These are phyloP conservation scores for Gadopsis marmoratus DNA, from an alignment of 2,797 vertebrate genomes.

Conservation along the genomic window DNA sequence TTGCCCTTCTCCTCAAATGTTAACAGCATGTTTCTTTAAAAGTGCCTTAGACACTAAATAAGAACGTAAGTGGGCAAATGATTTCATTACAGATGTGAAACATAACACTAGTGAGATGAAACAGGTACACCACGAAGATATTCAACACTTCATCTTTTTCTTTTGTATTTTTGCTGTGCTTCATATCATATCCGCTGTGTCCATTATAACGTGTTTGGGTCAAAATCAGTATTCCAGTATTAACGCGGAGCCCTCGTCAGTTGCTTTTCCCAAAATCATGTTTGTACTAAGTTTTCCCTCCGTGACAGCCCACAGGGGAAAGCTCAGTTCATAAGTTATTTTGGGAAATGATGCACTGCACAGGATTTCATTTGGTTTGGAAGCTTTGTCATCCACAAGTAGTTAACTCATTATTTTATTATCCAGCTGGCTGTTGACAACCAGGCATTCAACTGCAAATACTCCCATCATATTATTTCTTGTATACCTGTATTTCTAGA, in stretches of 20 bases:
- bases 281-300: not conserved
- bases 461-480: constrained; percentile 85
- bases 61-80: constrained; percentile 85
- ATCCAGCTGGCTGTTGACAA: constrained; percentile 92
- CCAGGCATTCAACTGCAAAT: constrained; percentile 91
- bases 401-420: constrained; percentile 71
- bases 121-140: constrained; percentile 45
- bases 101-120: constrained; percentile 44
- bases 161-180: constrained; percentile 85
- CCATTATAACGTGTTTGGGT: constrained; percentile 82
- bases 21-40: constrained; percentile 89
- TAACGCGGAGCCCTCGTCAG: constrained; percentile 79
- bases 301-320: constrained; percentile 5
- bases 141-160: constrained; percentile 47
- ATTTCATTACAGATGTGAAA: constrained; percentile 54
- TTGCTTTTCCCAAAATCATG: constrained; percentile 51
- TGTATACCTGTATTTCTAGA: constrained; percentile 97
- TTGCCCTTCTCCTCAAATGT: constrained; percentile 40
- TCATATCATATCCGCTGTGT: constrained; percentile 83
- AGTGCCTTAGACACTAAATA: constrained; percentile 98
- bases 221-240: constrained; percentile 86
- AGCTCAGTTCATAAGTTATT: constrained; percentile 27
- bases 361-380: constrained; percentile 87
- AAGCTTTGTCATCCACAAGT: constrained; percentile 93
- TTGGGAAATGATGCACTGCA: constrained; percentile 43